phyloP scores from a whole-genome alignment of 2,113 vertebrate genomes.

The Astur gentilis region DNA sequence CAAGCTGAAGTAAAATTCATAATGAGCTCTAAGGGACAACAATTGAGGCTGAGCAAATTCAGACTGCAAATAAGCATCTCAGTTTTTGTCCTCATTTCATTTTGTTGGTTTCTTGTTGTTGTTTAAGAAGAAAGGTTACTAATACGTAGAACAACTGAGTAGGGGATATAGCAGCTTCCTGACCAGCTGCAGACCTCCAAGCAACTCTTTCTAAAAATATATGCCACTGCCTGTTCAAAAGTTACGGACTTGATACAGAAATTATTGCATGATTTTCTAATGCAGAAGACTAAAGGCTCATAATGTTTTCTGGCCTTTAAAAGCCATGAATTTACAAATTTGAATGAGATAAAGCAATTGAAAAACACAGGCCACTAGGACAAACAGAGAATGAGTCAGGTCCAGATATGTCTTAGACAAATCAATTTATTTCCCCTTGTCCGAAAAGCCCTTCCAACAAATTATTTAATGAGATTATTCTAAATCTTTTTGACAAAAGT shows the following conservation, averaged over 20 bases:
- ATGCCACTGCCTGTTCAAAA: neutral
- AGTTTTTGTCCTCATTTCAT: neutral
- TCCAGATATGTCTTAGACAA: neutral
- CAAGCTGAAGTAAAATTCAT: neutral
- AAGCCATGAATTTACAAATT: neutral
- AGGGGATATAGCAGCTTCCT: neutral
- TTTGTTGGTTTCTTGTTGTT: neutral
- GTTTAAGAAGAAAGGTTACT: neutral
- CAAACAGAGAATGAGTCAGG: neutral
- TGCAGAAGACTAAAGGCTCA: neutral
- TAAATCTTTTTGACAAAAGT: constrained; percentile 37
- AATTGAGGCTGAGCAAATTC: neutral
- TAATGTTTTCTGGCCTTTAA: neutral
- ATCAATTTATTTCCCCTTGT: constrained; percentile 17
- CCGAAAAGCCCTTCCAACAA: neutral
- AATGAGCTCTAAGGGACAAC: neutral
- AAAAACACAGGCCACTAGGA: neutral
- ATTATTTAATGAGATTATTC: constrained; percentile 50
- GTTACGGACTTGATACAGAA: neutral
- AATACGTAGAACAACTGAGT: neutral
- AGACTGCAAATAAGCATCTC: neutral
- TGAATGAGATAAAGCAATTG: neutral
- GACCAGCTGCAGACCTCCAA: neutral
- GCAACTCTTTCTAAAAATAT: neutral
- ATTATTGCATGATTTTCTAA: neutral